These are phyloP conservation scores for Coracopsis vasa DNA, from an alignment of 2,113 vertebrate species.

Conservation along the genomic window DNA sequence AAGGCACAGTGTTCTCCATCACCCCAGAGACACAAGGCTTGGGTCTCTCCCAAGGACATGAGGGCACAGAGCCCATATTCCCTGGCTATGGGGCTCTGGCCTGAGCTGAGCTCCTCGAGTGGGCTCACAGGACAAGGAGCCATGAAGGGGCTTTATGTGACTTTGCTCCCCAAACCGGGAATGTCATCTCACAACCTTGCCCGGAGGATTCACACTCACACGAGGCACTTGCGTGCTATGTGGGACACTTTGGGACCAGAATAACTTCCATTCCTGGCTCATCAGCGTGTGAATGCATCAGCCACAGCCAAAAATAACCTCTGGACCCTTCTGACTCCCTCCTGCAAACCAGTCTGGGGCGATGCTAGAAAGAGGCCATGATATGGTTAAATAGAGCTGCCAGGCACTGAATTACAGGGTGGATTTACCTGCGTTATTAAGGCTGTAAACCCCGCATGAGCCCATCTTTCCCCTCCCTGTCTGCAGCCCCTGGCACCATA, in stretches of 20 bases:
- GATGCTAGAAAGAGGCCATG: neutral
- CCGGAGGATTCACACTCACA: neutral
- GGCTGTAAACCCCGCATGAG: neutral
- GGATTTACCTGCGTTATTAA: neutral
- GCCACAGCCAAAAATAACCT: conserved; percentile 38
- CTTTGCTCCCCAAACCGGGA: neutral
- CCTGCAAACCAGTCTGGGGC: neutral
- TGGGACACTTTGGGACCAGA: conserved; percentile 50
- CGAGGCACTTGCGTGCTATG: neutral
- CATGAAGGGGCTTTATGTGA: neutral
- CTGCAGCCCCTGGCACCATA: neutral
- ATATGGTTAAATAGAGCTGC: neutral
- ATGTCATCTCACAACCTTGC: neutral
- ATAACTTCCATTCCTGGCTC: conserved; percentile 18
- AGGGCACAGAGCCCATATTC: neutral
- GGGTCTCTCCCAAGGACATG: neutral
- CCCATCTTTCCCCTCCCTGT: neutral
- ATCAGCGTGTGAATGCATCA: neutral
- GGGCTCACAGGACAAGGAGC: neutral
- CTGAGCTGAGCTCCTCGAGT: rapidly evolving
- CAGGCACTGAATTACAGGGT: neutral
- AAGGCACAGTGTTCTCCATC: neutral
- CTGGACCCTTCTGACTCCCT: conserved; percentile 8
- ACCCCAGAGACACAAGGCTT: neutral
- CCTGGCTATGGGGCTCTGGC: neutral